Percentiles rank a stretch among this genome's conserved stretches.
Conservation (phyloP, 1,140 invertebrate species). For the Drosophila punjabiensis region DNA sequence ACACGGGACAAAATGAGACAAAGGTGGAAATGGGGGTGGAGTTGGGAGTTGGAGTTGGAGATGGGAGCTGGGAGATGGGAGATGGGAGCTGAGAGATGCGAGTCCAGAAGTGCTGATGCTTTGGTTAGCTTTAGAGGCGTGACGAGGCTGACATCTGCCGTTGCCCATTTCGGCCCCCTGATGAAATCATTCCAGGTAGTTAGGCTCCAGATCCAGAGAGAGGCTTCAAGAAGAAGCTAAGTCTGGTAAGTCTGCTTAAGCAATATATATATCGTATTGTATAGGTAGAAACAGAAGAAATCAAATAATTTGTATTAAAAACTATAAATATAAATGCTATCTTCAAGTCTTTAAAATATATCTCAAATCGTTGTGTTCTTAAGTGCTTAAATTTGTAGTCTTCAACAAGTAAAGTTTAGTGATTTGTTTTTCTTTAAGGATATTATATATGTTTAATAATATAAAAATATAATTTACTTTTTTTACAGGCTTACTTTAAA, state of each 20-base stretch:
- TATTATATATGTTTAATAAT: no score
- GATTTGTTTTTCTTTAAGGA: no score
- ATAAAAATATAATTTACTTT: no score
- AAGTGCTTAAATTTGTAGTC: no score
- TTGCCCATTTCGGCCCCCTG: constrained; percentile 54
- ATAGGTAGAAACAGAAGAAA: no score
- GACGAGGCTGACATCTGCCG: constrained; percentile 49
- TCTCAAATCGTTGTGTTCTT: no score
- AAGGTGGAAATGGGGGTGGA: constrained; percentile 54
- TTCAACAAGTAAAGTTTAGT: no score
- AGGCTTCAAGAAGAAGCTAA: background rate
- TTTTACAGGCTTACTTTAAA: no score
- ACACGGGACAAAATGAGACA: constrained; percentile 59
- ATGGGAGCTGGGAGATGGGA: background rate
- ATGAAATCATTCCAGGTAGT: constrained; percentile 72
- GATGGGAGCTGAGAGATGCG: background rate
- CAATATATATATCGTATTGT: constrained; percentile 5
- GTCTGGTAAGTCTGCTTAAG: constrained; percentile 31
- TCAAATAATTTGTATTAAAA: no score
- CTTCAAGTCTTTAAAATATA: no score
- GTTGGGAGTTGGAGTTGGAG: constrained; percentile 1
- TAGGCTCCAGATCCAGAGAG: constrained; percentile 6
- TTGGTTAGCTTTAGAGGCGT: constrained; percentile 35
- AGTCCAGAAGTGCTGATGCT: constrained; percentile 16
- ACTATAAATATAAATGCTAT: no score